Evolutionary conservation across 2,888 invertebrate species (phyloP), one percentile per base, ranked within the genome.

Genomic region (Onchidella celtica): DNA sequence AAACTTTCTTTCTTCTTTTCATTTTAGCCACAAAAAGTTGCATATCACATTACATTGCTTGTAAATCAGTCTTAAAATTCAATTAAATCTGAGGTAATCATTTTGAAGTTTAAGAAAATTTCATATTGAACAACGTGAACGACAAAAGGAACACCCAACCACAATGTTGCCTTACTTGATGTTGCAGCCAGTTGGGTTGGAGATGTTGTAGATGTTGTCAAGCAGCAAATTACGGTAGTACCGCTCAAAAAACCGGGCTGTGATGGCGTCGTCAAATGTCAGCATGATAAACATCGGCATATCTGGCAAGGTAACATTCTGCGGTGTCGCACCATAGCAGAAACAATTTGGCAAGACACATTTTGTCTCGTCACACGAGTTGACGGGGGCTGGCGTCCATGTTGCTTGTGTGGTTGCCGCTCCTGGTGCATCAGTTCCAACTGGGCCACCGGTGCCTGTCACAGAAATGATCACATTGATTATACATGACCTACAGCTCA

Each of bases 201-300:
- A 6, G 0, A 74, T 9, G 63, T 74, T 74, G 74, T 38, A 61
- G 3, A 2, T 38, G 63, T 74, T 74, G 21, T 74, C 61, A 1
- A 61, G 29, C 3, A 74, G 17, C 36, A 74, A n/a, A 14, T 0
- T n/a, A 1, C 59, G 24, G 38, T 61, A 74, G 24, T 61, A 63
- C 21, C 36, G 38, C 1, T 74, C 1, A 38, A 38, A 74, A 4
- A 38, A 27, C 11, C 21, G 36, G n/a, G 59, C 55, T 4, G 59
- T 74, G 24, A 74, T 6, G 36, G 36, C 59, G 63, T 74, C 74
- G 59, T 74, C 74, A n/a, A 74, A 74, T 24, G 74, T 74, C 0
- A 74, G 59, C 61, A 63, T 63, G 9, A 74, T 17, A 24, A 74
- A 74, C 63, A 34, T 29, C 1, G 74, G 74, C 2, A 63, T 61